These are phyloP conservation scores for Trididemnum clinides DNA, from an alignment of 23 tunicate genomes.

Conservation along the genomic window DNA sequence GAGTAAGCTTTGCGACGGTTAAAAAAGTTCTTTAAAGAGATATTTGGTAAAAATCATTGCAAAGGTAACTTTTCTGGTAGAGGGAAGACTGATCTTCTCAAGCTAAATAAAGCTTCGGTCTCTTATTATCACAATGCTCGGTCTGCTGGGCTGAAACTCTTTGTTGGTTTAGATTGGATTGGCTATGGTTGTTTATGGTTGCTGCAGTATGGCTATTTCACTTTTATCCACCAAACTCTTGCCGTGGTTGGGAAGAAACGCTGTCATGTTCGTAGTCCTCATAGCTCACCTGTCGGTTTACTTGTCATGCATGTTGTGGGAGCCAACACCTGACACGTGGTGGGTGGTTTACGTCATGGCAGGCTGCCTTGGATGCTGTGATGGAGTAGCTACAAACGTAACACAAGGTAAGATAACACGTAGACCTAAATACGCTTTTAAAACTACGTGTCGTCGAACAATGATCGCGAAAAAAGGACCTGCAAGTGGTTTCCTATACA, in stretches of 20 bases:
- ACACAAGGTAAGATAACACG: constrained; percentile 45
- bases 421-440: too few species aligned
- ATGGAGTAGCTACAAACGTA: constrained; percentile 46
- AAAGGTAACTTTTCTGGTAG: too few species aligned
- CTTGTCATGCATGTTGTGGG: constrained; percentile 33
- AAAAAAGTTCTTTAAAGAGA: too few species aligned
- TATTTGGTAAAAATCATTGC: too few species aligned
- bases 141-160: too few species aligned
- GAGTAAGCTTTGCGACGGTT: too few species aligned
- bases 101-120: too few species aligned
- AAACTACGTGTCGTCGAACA: too few species aligned
- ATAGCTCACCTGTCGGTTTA: background rate
- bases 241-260: constrained; percentile 53
- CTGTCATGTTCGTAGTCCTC: constrained; percentile 2
- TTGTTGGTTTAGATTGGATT: constrained; percentile 45
- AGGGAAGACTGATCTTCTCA: too few species aligned
- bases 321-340: background rate
- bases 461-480: too few species aligned
- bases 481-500: too few species aligned
- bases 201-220: constrained; percentile 39
- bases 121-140: too few species aligned
- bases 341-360: constrained; percentile 27
- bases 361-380: constrained; percentile 51
- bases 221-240: constrained; percentile 33
- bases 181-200: constrained; percentile 41